Percentiles rank a stretch among this genome's conserved stretches.
These are phyloP conservation scores for Leptopilina boulardi DNA, from an alignment of 1,140 invertebrate genomes.

Conservation along the genomic window DNA sequence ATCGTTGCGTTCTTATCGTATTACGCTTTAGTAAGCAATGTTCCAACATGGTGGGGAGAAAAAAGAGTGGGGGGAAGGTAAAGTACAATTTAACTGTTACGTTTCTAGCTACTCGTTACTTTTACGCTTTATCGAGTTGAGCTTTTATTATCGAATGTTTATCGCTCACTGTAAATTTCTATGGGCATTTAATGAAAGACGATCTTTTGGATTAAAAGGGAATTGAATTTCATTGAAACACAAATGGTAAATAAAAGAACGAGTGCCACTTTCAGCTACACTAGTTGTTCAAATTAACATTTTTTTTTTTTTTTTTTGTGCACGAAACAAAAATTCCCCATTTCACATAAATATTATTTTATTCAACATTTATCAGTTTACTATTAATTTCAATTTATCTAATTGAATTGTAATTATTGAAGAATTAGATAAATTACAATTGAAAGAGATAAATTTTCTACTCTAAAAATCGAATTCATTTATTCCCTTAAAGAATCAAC, in stretches of 20 bases:
- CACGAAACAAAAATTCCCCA: too few relatives aligned
- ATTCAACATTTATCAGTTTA: too few relatives aligned
- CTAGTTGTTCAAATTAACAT: not conserved
- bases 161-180: slow-evolving; percentile 11
- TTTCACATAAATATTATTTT: too few relatives aligned
- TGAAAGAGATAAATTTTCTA: too few relatives aligned
- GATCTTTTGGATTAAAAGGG: not conserved
- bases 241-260: not conserved
- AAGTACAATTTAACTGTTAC: slow-evolving; percentile 29
- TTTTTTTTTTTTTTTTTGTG: too few relatives aligned
- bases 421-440: too few relatives aligned
- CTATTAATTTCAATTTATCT: too few relatives aligned
- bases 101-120: slow-evolving; percentile 2
- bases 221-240: not conserved
- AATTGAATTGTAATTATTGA: too few relatives aligned
- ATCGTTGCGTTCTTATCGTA: slow-evolving; percentile 18
- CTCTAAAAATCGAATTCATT: too few relatives aligned
- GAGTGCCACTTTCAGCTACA: not conserved
- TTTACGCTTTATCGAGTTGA: slow-evolving; percentile 21
- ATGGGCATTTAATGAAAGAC: slow-evolving; percentile 14
- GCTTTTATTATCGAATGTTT: slow-evolving; percentile 31
- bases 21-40: slow-evolving; percentile 27
- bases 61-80: not conserved
- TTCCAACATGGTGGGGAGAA: not conserved
- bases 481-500: too few relatives aligned